Percentiles rank a stretch among this genome's conserved stretches.
Conservation (phyloP, 2,797 vertebrate genomes). For the Tachyglossus aculeatus region DNA sequence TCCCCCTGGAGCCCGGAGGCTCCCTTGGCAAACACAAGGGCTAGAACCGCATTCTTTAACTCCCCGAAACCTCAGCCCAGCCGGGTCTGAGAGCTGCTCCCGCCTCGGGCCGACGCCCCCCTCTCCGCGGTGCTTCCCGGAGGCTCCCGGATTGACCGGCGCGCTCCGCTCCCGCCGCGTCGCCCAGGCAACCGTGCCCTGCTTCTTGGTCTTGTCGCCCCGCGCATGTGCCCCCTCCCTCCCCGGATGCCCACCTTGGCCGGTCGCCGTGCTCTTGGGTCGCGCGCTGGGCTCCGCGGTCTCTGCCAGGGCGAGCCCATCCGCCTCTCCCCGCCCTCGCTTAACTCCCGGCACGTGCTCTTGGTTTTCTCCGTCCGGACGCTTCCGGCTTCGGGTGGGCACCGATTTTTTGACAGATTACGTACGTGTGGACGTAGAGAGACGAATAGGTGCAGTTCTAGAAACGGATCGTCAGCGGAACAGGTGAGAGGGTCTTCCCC, state of each 20-base stretch:
- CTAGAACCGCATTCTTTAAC: constrained; percentile 53
- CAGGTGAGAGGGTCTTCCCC: constrained; percentile 71
- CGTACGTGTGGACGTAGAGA: constrained; percentile 66
- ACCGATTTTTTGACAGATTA: constrained; percentile 70
- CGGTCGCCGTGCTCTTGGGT: constrained; percentile 74
- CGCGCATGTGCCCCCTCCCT: constrained; percentile 77
- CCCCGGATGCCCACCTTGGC: constrained; percentile 68
- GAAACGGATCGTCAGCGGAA: constrained; percentile 51
- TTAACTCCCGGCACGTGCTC: constrained; percentile 66
- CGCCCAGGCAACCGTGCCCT: too few relatives aligned
- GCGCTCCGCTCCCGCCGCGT: too few relatives aligned
- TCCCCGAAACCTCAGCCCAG: not conserved
- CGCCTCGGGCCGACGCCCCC: constrained; percentile 60
- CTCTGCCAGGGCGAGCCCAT: constrained; percentile 78
- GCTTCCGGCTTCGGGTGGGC: constrained; percentile 73
- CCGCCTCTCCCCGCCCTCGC: constrained; percentile 66
- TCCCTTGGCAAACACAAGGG: constrained; percentile 68
- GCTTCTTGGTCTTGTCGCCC: constrained; percentile 76
- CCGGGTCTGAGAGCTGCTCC: constrained; percentile 56
- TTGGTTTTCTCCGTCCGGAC: constrained; percentile 76
- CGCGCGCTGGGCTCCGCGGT: constrained; percentile 74
- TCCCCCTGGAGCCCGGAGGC: constrained; percentile 54
- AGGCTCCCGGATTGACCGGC: too few relatives aligned
- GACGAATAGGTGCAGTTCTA: constrained; percentile 71
- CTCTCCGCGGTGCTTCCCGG: constrained; percentile 59